Evolutionary conservation across 2,888 invertebrate species (phyloP).

Genomic region (Latheticus oryzae): DNA sequence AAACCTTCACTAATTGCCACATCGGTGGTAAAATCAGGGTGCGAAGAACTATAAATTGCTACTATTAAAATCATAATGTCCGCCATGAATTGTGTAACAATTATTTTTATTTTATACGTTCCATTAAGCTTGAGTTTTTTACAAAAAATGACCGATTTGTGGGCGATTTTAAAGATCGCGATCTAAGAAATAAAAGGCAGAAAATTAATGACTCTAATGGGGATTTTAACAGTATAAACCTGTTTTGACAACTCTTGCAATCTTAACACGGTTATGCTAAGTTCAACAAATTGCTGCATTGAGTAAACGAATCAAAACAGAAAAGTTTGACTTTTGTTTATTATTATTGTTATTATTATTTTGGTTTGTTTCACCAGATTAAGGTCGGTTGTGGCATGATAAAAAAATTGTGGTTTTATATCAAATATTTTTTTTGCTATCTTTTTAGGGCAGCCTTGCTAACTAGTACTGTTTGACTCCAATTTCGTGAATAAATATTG

Average conservation of each 20-base stretch:
- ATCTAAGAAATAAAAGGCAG: slow-evolving; percentile 2
- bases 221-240: slow-evolving; percentile 36
- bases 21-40: slow-evolving; percentile 23
- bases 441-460: too few species aligned
- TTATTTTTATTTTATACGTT: slow-evolving; percentile 30
- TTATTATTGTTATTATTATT: too few species aligned
- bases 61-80: slow-evolving; percentile 8
- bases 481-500: too few species aligned
- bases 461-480: too few species aligned
- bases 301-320: too few species aligned
- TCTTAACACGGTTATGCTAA: slow-evolving; percentile 29
- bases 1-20: slow-evolving; percentile 18
- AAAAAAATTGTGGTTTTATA: too few species aligned
- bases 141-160: slow-evolving; percentile 8
- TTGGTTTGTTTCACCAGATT: too few species aligned
- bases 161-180: slow-evolving; percentile 11
- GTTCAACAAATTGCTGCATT: slow-evolving; percentile 7
- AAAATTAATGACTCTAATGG: slow-evolving; percentile 26
- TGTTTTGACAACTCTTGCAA: slow-evolving; percentile 23
- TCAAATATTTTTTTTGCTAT: too few species aligned
- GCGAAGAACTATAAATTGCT: slow-evolving; percentile 16
- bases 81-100: slow-evolving; percentile 14
- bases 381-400: too few species aligned
- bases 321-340: too few species aligned
- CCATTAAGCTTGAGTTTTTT: slow-evolving; percentile 28